These are phyloP conservation scores for Caerostris darwini DNA, from an alignment of 1,140 invertebrate genomes.

Conservation along the genomic window DNA sequence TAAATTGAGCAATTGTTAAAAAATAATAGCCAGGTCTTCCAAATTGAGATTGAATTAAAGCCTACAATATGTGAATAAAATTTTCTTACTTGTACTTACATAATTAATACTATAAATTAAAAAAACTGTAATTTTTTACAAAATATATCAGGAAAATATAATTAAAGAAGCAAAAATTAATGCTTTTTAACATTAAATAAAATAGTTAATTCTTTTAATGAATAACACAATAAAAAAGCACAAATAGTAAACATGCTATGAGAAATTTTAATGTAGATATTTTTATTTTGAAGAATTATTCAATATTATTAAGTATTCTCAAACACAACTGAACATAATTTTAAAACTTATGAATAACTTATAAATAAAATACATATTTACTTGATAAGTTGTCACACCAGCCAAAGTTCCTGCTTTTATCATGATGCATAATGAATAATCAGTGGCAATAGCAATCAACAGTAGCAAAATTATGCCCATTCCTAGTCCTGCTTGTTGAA, in stretches of 20 bases:
- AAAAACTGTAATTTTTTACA: background rate
- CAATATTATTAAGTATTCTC: no score
- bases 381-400: conserved; percentile 91
- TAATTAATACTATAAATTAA: conserved; percentile 53
- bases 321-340: no score
- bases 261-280: no score
- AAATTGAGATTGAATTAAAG: conserved; percentile 91
- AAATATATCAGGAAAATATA: background rate
- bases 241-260: no score
- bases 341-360: background rate
- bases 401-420: conserved; percentile 90
- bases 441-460: conserved; percentile 90
- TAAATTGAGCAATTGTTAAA: conserved; percentile 89
- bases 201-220: no score
- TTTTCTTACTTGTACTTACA: background rate
- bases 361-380: conserved; percentile 72
- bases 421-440: conserved; percentile 92
- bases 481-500: conserved; percentile 91
- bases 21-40: conserved; percentile 90
- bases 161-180: no score
- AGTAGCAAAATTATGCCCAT: conserved; percentile 88
- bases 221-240: no score
- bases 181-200: no score
- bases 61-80: conserved; percentile 80
- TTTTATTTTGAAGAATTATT: no score